These are phyloP conservation scores for Monodelphis domestica DNA, from an alignment of 2,797 vertebrate species.

Conservation along the genomic window DNA sequence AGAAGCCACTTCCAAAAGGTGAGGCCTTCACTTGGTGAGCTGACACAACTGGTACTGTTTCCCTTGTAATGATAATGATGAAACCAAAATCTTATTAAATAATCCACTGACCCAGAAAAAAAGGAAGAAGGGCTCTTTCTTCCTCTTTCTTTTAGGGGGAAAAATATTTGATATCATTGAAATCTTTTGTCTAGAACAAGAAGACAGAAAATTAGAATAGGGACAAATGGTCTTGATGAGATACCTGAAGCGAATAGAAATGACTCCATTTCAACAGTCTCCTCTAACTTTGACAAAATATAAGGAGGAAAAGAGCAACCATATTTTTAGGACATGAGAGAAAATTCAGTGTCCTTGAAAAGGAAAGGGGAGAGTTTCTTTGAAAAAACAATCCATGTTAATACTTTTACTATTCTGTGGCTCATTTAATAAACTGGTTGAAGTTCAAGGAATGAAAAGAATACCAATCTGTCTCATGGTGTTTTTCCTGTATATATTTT, in stretches of 20 bases:
- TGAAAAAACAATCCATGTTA: neutral
- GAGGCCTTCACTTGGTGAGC: neutral
- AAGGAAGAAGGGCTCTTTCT: neutral
- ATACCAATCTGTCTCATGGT: neutral
- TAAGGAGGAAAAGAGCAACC: neutral
- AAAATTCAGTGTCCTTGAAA: neutral
- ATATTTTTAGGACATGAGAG: neutral
- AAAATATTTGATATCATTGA: constrained; percentile 23
- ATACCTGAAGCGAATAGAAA: neutral
- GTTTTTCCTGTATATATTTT: neutral
- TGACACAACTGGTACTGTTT: neutral
- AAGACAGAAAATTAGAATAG: constrained; percentile 33
- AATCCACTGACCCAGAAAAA: constrained; percentile 58
- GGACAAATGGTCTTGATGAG: neutral
- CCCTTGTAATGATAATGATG: neutral
- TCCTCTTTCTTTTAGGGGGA: constrained; percentile 4
- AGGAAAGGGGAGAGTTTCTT: neutral
- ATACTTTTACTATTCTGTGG: neutral
- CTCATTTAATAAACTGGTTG: neutral
- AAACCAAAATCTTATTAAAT: constrained; percentile 51
- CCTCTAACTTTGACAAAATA: neutral
- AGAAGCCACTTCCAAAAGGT: neutral
- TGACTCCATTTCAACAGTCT: neutral
- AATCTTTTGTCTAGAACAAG: neutral
- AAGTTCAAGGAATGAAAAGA: neutral